A percentile compares a stretch with the other conserved stretches of the same genome.
Conservation (phyloP, 2,888 invertebrate genomes). For the Aphrophora alni region DNA sequence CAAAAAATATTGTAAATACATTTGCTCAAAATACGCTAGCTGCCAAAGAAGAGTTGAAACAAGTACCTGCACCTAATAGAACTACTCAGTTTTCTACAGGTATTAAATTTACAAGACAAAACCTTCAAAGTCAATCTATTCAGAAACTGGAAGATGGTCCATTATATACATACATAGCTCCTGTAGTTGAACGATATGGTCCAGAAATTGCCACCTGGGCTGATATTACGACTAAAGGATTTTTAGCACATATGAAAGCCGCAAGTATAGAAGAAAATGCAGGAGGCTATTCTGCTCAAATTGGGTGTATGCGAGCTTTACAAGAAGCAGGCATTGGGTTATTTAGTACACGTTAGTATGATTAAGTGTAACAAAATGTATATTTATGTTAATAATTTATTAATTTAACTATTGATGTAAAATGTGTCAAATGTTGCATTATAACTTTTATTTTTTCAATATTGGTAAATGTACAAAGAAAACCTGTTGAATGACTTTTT, state of each 20-base stretch:
- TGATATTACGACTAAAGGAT: conserved; percentile 71
- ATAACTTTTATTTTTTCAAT: no score
- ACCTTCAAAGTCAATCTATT: conserved; percentile 59
- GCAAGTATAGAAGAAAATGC: conserved; percentile 80
- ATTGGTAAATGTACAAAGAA: no score
- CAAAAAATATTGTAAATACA: conserved; percentile 83
- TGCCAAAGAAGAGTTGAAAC: conserved; percentile 65
- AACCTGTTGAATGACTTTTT: no score
- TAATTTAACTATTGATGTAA: no score
- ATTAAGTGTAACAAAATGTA: no score
- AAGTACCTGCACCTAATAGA: conserved; percentile 29
- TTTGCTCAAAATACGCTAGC: conserved; percentile 70
- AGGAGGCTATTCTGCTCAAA: conserved; percentile 83
- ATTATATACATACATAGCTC: conserved; percentile 71
- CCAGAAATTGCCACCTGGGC: conserved; percentile 71
- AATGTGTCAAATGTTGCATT: no score
- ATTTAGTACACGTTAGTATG: conserved; percentile 56
- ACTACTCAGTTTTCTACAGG: conserved; percentile 85
- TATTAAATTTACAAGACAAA: conserved; percentile 68
- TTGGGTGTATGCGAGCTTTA: conserved; percentile 85
- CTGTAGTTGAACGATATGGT: conserved; percentile 69
- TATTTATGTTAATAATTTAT: conserved; percentile 6
- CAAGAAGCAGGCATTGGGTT: conserved; percentile 87
- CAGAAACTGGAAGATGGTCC: conserved; percentile 79
- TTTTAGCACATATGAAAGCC: conserved; percentile 74